Evolutionary conservation across 2,113 vertebrate genomes (phyloP).

Genomic region (Istiophorus platypterus): DNA sequence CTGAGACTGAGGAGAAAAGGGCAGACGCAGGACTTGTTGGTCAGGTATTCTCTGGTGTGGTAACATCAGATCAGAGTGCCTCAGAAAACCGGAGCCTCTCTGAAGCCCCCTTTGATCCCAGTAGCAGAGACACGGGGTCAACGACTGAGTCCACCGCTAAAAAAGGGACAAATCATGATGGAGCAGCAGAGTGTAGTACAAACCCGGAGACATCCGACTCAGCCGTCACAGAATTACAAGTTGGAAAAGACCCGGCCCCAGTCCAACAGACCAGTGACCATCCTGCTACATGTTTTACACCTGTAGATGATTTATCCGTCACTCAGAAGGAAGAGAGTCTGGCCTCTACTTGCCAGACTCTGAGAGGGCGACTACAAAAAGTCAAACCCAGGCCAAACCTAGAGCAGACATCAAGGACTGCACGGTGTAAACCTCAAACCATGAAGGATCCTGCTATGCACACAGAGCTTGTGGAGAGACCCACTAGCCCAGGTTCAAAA

Average conservation of each 20-base stretch:
- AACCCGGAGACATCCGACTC: not conserved
- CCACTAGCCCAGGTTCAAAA: not conserved
- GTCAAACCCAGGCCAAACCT: slow-evolving; percentile 51
- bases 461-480: not conserved
- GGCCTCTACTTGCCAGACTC: not conserved
- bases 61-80: not conserved
- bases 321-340: not conserved
- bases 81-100: slow-evolving; percentile 59
- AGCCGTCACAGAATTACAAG: slow-evolving; percentile 3
- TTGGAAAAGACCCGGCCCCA: not conserved
- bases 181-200: slow-evolving; percentile 5
- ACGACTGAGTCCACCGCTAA: slow-evolving; percentile 16
- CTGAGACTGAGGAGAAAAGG: slow-evolving; percentile 6
- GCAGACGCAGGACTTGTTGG: not conserved
- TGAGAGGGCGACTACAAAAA: slow-evolving; percentile 5
- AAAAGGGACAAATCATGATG: not conserved
- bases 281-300: not conserved
- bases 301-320: slow-evolving; percentile 8
- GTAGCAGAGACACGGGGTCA: slow-evolving; percentile 12
- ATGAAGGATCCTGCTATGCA: not conserved
- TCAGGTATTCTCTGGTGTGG: slow-evolving; percentile 12
- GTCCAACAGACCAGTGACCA: not conserved
- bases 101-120: slow-evolving; percentile 9
- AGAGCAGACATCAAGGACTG: slow-evolving; percentile 22
- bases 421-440: not conserved